These are phyloP conservation scores for Perizoma affinitatum DNA, from an alignment of 2,888 invertebrate species.

Conservation along the genomic window DNA sequence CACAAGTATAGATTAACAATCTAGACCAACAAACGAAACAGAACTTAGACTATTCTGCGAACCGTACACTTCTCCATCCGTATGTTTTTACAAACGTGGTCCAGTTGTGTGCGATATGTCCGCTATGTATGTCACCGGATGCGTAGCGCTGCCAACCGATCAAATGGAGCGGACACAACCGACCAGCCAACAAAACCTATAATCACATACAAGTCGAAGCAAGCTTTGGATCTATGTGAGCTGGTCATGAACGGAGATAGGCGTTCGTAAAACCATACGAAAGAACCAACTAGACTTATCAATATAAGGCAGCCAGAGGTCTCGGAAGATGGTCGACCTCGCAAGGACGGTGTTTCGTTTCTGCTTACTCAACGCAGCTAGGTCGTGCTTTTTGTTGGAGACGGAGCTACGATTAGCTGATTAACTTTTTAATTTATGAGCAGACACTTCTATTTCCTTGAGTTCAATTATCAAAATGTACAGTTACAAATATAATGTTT, in stretches of 20 bases:
- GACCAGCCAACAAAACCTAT: slow-evolving; percentile 46
- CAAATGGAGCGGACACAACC: slow-evolving; percentile 79
- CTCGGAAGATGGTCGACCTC: slow-evolving; percentile 60
- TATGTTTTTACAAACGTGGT: slow-evolving; percentile 75
- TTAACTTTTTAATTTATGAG: slow-evolving; percentile 32
- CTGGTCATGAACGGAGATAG: slow-evolving; percentile 28
- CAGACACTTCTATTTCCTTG: neutral
- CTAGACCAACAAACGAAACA: slow-evolving; percentile 16
- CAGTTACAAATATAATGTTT: too few species aligned
- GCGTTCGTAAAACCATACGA: slow-evolving; percentile 19
- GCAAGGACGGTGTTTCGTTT: slow-evolving; percentile 77
- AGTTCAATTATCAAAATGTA: neutral
- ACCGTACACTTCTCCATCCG: slow-evolving; percentile 55
- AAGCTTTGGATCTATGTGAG: slow-evolving; percentile 22
- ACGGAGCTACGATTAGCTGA: slow-evolving; percentile 57
- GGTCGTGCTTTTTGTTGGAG: slow-evolving; percentile 67
- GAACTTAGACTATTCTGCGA: slow-evolving; percentile 34
- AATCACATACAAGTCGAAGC: slow-evolving; percentile 18
- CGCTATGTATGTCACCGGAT: slow-evolving; percentile 81
- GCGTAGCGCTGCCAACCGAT: slow-evolving; percentile 62
- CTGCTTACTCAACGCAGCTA: slow-evolving; percentile 72
- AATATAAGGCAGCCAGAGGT: slow-evolving; percentile 31
- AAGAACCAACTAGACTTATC: slow-evolving; percentile 33
- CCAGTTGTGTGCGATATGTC: slow-evolving; percentile 81
- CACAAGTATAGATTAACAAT: neutral